phyloP scores from a whole-genome alignment of 2,797 vertebrate genomes.

The Craterocephalus amniculus region DNA sequence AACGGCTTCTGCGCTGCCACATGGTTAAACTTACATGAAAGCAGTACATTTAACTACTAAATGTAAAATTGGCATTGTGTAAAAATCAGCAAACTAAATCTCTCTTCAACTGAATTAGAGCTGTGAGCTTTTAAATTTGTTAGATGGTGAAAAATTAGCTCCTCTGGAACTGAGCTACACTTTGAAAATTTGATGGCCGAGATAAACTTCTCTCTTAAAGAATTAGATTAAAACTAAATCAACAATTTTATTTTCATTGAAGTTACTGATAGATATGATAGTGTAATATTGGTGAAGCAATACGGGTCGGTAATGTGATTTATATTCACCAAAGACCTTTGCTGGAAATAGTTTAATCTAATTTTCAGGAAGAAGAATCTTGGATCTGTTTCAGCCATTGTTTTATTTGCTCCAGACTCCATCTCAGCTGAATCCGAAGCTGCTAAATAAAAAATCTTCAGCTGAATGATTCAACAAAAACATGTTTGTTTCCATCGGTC shows the following conservation, averaged over 20 bases:
- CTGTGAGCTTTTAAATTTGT: neutral
- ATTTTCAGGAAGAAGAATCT: constrained; percentile 40
- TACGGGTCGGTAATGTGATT: constrained; percentile 45
- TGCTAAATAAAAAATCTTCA: constrained; percentile 16
- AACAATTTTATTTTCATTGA: neutral
- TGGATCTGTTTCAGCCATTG: constrained; percentile 22
- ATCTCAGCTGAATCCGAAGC: constrained; percentile 7
- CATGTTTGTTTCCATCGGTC: constrained; percentile 8
- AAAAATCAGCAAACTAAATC: neutral
- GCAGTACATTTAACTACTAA: neutral
- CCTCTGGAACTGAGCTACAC: neutral
- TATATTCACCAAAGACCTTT: constrained; percentile 37
- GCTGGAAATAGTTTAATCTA: constrained; percentile 38
- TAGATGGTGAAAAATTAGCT: neutral
- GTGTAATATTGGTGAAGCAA: neutral
- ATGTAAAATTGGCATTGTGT: neutral
- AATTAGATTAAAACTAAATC: neutral
- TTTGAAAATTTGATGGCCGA: neutral
- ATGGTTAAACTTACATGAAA: neutral
- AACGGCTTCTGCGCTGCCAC: neutral
- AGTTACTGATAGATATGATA: neutral
- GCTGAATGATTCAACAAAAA: constrained; percentile 39
- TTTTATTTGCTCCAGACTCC: constrained; percentile 1
- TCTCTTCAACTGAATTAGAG: neutral
- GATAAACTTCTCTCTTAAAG: neutral